Percentiles rank a stretch among this genome's conserved stretches.
Conservation (phyloP, 2,888 invertebrate species). For the Pycnomerus fuliginosus region DNA sequence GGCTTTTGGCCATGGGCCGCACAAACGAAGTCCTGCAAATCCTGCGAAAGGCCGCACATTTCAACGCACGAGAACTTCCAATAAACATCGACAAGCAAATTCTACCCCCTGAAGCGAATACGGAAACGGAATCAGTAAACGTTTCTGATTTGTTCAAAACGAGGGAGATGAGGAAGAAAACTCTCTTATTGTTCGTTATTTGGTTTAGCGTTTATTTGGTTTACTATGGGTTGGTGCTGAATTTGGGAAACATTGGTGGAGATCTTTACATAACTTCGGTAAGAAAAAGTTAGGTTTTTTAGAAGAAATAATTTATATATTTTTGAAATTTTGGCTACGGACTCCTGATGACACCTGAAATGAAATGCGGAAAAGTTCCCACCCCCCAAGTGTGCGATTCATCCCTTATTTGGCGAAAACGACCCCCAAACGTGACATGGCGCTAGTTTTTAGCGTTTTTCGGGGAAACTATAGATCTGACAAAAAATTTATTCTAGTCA, state of each 20-base stretch:
- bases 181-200: conserved; percentile 68
- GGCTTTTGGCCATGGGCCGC: conserved; percentile 72
- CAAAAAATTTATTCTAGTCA: too few species aligned
- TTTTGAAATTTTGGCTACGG: too few species aligned
- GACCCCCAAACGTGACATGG: too few species aligned
- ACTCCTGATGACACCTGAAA: too few species aligned
- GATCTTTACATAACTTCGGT: conserved; percentile 74
- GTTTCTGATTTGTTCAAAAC: conserved; percentile 68
- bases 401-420: too few species aligned
- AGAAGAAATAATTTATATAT: too few species aligned
- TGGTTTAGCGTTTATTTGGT: conserved; percentile 79
- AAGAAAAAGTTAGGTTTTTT: too few species aligned
- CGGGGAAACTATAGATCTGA: too few species aligned
- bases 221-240: conserved; percentile 75
- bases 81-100: conserved; percentile 70
- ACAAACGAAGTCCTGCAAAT: conserved; percentile 69
- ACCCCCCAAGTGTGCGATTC: too few species aligned
- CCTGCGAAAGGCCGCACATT: conserved; percentile 64
- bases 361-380: too few species aligned
- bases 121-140: conserved; percentile 51
- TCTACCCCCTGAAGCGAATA: conserved; percentile 55
- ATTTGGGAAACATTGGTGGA: conserved; percentile 73
- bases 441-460: too few species aligned
- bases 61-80: conserved; percentile 66
- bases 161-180: conserved; percentile 63